phyloP scores from a whole-genome alignment of 1,140 invertebrate genomes.

The Lasaia peninsularis region DNA sequence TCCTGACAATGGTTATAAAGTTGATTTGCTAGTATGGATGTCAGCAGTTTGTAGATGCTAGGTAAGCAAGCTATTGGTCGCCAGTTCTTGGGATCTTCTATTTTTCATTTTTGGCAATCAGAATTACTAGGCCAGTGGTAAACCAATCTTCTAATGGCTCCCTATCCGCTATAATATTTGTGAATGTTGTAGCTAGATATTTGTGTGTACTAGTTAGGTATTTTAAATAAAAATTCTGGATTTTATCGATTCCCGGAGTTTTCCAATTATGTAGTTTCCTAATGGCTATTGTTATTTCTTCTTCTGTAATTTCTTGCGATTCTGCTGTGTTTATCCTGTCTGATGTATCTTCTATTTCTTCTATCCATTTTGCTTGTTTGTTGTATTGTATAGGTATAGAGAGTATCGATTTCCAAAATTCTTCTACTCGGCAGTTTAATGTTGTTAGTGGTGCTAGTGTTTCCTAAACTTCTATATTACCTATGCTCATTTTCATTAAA shows the following conservation, averaged over 20 bases:
- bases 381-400: slow-evolving; percentile 19
- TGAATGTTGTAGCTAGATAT: slow-evolving; percentile 15
- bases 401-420: slow-evolving; percentile 21
- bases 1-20: slow-evolving; percentile 18
- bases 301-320: slow-evolving; percentile 18
- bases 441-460: not conserved
- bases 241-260: slow-evolving; percentile 26
- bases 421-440: slow-evolving; percentile 14
- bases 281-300: slow-evolving; percentile 15
- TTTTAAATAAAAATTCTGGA: slow-evolving; percentile 31
- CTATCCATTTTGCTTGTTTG: slow-evolving; percentile 24
- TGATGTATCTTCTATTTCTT: slow-evolving; percentile 2
- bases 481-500: not conserved
- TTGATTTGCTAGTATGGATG: slow-evolving; percentile 20
- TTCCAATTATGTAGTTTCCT: slow-evolving; percentile 29
- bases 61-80: slow-evolving; percentile 30
- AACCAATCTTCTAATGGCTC: slow-evolving; percentile 22
- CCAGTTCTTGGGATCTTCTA: slow-evolving; percentile 27
- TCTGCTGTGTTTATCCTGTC: not conserved
- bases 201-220: slow-evolving; percentile 22
- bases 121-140: slow-evolving; percentile 26
- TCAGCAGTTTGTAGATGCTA: slow-evolving; percentile 29
- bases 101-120: slow-evolving; percentile 23
- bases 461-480: not conserved
- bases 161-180: slow-evolving; percentile 13